Evolutionary conservation across 2,797 vertebrate species (phyloP).

Genomic region (Ciconia nigra): DNA sequence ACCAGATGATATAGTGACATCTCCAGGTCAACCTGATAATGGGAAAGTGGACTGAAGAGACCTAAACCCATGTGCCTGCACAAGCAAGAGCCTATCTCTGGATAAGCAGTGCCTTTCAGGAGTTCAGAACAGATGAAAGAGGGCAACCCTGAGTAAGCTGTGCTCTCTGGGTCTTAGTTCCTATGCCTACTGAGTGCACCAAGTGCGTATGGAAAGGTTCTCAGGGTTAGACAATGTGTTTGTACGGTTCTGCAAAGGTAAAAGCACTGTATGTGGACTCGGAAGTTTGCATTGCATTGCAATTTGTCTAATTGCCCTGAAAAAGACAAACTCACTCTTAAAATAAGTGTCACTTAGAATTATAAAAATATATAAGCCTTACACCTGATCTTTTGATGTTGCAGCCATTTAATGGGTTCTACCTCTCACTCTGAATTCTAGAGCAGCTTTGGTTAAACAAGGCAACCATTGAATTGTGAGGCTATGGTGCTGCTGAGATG

Average conservation of each 20-base stretch:
- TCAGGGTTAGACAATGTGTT: not conserved
- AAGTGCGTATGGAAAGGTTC: not conserved
- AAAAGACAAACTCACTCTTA: not conserved
- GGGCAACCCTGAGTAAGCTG: not conserved
- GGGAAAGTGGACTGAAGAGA: not conserved
- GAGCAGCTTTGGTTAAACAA: not conserved
- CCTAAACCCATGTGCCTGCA: not conserved
- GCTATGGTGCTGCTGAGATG: not conserved
- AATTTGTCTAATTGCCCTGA: not conserved
- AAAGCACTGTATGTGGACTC: not conserved
- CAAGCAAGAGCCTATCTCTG: not conserved
- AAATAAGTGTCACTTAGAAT: not conserved
- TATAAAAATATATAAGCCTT: not conserved
- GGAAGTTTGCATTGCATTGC: not conserved
- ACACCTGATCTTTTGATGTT: not conserved
- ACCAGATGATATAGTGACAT: not conserved
- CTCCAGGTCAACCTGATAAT: not conserved
- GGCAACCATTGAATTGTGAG: not conserved
- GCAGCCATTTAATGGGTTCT: not conserved
- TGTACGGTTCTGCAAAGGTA: not conserved
- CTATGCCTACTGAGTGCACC: not conserved
- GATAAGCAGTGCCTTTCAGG: not conserved
- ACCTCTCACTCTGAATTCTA: not conserved
- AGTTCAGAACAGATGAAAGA: not conserved
- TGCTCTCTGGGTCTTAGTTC: not conserved